A percentile compares a stretch with the other conserved stretches of the same genome.
Evolutionary conservation across 2,113 vertebrate species (phyloP).

Genomic region (Sturnira hondurensis): DNA sequence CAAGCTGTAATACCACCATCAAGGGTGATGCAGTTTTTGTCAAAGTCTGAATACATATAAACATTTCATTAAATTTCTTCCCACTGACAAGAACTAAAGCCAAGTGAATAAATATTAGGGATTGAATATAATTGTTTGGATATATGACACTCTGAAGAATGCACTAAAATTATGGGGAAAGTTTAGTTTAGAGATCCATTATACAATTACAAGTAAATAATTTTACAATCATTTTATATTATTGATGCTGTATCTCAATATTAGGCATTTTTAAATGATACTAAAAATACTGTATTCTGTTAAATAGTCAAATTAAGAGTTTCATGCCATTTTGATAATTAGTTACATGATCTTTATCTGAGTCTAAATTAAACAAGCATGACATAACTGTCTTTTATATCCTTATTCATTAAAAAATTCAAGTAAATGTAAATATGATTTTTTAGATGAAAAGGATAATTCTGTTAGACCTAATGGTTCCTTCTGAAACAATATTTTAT

Average conservation of each 20-base stretch:
- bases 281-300: background rate
- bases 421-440: background rate
- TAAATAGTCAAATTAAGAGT: background rate
- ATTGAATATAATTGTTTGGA: background rate
- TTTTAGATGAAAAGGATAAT: background rate
- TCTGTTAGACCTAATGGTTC: background rate
- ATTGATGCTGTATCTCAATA: background rate
- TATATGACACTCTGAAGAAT: background rate
- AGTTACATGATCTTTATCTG: background rate
- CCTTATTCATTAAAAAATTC: background rate
- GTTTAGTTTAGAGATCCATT: background rate
- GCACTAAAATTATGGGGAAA: background rate
- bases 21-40: background rate
- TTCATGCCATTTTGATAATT: conserved; percentile 19
- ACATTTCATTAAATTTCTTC: background rate
- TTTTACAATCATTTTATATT: background rate
- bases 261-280: background rate
- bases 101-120: background rate
- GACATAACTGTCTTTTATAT: conserved; percentile 15
- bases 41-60: background rate
- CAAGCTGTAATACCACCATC: background rate
- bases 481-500: background rate
- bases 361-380: background rate
- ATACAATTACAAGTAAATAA: background rate
- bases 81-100: background rate